Evolutionary conservation across 2,888 invertebrate species (phyloP).

Genomic region (Pammene fasciana): DNA sequence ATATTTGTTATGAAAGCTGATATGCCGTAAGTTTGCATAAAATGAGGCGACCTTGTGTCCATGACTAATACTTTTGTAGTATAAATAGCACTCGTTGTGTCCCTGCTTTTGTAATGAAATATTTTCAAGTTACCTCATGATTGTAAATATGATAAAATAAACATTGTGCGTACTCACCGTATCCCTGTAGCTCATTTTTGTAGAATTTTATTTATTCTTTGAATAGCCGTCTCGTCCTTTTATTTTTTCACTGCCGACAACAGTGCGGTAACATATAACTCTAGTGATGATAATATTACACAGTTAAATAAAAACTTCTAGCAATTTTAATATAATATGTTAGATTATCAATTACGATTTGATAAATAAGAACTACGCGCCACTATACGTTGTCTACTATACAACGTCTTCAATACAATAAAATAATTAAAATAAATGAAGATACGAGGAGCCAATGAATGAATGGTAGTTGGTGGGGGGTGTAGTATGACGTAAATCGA

Average conservation of each 20-base stretch:
- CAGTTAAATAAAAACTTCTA: conserved; percentile 9
- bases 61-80: conserved; percentile 59
- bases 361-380: conserved; percentile 10
- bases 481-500: conserved; percentile 25
- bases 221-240: background rate
- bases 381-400: background rate
- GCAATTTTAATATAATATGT: conserved; percentile 9
- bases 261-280: background rate
- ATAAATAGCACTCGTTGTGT: conserved; percentile 63
- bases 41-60: conserved; percentile 63
- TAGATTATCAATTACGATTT: conserved; percentile 7
- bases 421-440: background rate
- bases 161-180: conserved; percentile 58
- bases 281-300: background rate
- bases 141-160: conserved; percentile 27
- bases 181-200: conserved; percentile 74
- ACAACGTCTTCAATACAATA: conserved; percentile 18
- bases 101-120: conserved; percentile 43
- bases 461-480: conserved; percentile 8
- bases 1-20: conserved; percentile 58
- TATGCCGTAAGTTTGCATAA: conserved; percentile 52
- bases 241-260: background rate
- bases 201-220: conserved; percentile 7
- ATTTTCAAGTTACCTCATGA: conserved; percentile 1
- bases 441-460: conserved; percentile 14